phyloP scores from a whole-genome alignment of 2,113 vertebrate genomes.

The Eptesicus fuscus region DNA sequence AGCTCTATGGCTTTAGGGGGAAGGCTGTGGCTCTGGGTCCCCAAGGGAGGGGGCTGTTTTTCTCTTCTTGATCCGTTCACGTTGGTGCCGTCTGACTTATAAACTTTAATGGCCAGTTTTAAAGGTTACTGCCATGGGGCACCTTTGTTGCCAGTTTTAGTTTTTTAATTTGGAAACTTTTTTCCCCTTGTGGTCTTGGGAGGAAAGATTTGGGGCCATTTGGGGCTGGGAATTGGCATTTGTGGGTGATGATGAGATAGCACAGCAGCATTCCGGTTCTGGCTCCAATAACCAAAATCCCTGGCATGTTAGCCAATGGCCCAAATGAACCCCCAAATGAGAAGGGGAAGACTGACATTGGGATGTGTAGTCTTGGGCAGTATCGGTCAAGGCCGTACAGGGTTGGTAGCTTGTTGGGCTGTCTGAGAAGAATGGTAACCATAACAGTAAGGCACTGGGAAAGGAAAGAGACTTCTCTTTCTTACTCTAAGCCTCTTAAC shows the following conservation, averaged over 20 bases:
- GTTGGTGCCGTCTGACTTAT: constrained; percentile 85
- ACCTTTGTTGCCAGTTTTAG: constrained; percentile 87
- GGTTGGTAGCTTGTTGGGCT: not conserved
- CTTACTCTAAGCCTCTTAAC: not conserved
- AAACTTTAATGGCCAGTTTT: constrained; percentile 88
- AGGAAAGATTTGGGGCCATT: constrained; percentile 82
- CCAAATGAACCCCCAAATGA: constrained; percentile 62
- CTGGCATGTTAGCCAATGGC: constrained; percentile 36
- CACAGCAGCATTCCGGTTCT: constrained; percentile 73
- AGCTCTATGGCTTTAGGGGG: constrained; percentile 82
- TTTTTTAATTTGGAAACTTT: constrained; percentile 89
- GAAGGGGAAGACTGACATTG: not conserved
- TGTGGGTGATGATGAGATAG: constrained; percentile 79
- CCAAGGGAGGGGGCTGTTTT: constrained; percentile 82
- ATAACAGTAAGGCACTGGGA: not conserved
- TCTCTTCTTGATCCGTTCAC: constrained; percentile 74
- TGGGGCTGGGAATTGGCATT: constrained; percentile 78
- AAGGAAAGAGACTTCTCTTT: not conserved
- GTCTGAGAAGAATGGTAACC: not conserved
- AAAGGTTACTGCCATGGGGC: constrained; percentile 85
- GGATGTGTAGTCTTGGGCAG: not conserved
- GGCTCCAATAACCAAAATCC: constrained; percentile 59
- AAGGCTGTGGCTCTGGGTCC: constrained; percentile 82
- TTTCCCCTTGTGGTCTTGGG: constrained; percentile 81
- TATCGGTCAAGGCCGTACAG: not conserved